phyloP scores from a whole-genome alignment of 2,888 invertebrate genomes.

The Drosophila longiperda region DNA sequence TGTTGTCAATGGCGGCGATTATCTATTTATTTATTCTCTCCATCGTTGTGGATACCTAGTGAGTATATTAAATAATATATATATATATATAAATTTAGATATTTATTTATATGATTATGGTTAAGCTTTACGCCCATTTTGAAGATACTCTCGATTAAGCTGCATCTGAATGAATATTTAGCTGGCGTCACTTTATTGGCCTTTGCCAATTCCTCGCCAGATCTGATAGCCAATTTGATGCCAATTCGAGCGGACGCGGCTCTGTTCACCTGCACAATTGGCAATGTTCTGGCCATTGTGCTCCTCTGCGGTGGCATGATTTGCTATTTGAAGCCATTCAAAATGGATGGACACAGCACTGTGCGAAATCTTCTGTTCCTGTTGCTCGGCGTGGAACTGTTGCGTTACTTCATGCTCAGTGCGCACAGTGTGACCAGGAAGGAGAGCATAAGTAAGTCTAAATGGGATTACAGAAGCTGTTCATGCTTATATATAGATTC shows the following conservation, averaged over 20 bases:
- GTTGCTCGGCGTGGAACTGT: slow-evolving; percentile 22
- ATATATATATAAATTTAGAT: not conserved
- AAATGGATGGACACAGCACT: slow-evolving; percentile 42
- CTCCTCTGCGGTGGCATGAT: slow-evolving; percentile 54
- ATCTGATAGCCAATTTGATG: slow-evolving; percentile 56
- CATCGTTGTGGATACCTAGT: slow-evolving; percentile 44
- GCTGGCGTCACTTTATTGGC: slow-evolving; percentile 53
- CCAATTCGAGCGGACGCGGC: slow-evolving; percentile 19
- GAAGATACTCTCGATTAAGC: slow-evolving; percentile 50
- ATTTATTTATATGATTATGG: not conserved
- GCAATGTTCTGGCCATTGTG: slow-evolving; percentile 33
- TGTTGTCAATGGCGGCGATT: slow-evolving; percentile 31
- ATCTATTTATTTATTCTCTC: slow-evolving; percentile 44
- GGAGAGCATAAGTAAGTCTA: slow-evolving; percentile 34
- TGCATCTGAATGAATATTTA: slow-evolving; percentile 57
- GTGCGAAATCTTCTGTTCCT: slow-evolving; percentile 56
- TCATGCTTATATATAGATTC: not conserved
- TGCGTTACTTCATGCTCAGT: slow-evolving; percentile 14
- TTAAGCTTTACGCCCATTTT: slow-evolving; percentile 51
- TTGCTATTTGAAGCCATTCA: slow-evolving; percentile 57
- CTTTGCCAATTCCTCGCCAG: slow-evolving; percentile 49
- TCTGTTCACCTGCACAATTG: slow-evolving; percentile 27
- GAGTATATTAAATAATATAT: slow-evolving; percentile 23
- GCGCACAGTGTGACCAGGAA: not conserved
- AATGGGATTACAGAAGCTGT: not conserved